phyloP scores from a whole-genome alignment of 2,797 vertebrate genomes.

The Sebastes minor region DNA sequence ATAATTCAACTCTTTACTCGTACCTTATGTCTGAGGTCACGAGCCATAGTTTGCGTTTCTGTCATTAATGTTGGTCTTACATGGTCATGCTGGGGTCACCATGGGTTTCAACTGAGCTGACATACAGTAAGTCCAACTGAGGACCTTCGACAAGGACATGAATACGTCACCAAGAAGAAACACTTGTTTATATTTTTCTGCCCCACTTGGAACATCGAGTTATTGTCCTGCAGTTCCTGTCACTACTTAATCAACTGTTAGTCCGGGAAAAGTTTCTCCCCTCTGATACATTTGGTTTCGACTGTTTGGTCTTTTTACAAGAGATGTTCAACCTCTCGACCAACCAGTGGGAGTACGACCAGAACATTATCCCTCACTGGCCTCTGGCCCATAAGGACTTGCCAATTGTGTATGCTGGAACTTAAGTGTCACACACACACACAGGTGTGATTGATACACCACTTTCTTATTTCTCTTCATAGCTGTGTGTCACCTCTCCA shows the following conservation, averaged over 20 bases:
- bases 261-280: not conserved
- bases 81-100: not conserved
- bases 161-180: not conserved
- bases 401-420: rapidly evolving
- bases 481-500: not conserved
- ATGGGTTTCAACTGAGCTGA: not conserved
- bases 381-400: not conserved
- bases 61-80: not conserved
- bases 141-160: not conserved
- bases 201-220: not conserved
- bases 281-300: not conserved
- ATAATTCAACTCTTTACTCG: not conserved
- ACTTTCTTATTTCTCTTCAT: not conserved
- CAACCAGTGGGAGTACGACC: not conserved
- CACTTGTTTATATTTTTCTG: too few relatives aligned
- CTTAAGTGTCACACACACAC: not conserved
- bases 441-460: not conserved
- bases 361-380: not conserved
- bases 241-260: not conserved
- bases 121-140: not conserved
- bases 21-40: not conserved
- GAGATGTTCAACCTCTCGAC: not conserved
- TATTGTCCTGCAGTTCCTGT: not conserved
- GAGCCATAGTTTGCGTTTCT: not conserved
- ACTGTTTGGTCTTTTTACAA: not conserved